Percentiles rank a stretch among this genome's conserved stretches.
Conservation (phyloP, 1,140 invertebrate species). For the Trichonephila clavipes region DNA sequence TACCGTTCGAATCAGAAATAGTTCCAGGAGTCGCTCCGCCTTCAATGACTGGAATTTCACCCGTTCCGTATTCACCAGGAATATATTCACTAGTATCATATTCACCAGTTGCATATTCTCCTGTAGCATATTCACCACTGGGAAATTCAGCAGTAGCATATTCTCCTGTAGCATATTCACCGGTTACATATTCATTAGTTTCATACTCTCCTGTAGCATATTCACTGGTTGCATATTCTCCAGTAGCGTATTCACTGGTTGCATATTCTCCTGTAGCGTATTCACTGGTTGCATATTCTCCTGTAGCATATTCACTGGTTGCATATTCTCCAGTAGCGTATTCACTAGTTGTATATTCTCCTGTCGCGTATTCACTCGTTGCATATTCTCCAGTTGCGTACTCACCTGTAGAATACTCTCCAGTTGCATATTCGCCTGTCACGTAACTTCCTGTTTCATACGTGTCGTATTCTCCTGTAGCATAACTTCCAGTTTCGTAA, state of each 20-base stretch:
- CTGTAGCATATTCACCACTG: conserved; percentile 46
- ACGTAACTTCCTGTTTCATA: conserved; percentile 11
- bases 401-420: background rate
- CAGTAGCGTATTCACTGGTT: background rate
- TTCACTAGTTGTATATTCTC: background rate
- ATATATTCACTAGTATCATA: conserved; percentile 19
- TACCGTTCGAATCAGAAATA: background rate
- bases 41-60: conserved; percentile 1
- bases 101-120: background rate
- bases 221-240: background rate
- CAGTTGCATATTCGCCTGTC: background rate
- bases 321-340: conserved; percentile 43
- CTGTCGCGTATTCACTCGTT: background rate
- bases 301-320: background rate
- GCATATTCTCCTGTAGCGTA: conserved; percentile 1
- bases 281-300: background rate
- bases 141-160: conserved; percentile 32
- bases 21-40: conserved; percentile 40
- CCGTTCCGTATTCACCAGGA: conserved; percentile 23
- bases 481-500: background rate
- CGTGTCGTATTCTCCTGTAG: background rate
- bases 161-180: background rate
- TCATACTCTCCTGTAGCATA: background rate
- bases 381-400: background rate
- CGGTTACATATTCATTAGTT: background rate